These are phyloP conservation scores for Hydropsyche betteni DNA, from an alignment of 2,888 invertebrate genomes.

Conservation along the genomic window DNA sequence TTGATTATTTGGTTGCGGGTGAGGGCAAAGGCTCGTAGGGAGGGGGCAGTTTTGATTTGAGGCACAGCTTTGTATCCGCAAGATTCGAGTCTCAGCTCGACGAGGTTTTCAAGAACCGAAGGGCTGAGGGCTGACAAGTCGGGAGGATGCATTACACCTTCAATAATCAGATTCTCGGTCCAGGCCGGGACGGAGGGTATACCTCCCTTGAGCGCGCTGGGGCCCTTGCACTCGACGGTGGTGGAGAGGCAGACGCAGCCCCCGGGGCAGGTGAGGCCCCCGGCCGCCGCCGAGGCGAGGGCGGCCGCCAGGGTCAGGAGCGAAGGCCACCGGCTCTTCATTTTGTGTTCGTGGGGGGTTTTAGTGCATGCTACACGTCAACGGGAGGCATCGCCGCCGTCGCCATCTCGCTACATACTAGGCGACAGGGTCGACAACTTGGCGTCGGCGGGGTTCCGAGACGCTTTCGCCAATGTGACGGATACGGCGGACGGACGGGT, in stretches of 20 bases:
- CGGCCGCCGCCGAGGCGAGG: not conserved
- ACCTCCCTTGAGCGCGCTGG: not conserved
- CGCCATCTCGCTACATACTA: not conserved
- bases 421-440: not conserved
- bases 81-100: not conserved
- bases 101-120: not conserved
- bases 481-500: too few relatives aligned
- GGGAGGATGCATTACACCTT: not conserved
- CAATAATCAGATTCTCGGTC: not conserved
- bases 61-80: not conserved
- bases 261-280: not conserved
- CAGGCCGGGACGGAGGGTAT: not conserved
- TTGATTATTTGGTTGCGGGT: constrained; percentile 63
- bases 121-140: not conserved
- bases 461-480: too few relatives aligned
- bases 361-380: not conserved
- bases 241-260: not conserved
- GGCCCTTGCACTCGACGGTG: not conserved
- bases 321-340: not conserved
- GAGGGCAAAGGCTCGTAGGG: not conserved
- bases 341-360: not conserved
- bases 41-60: not conserved
- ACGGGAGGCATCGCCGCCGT: not conserved
- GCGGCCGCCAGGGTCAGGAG: not conserved
- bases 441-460: not conserved